A percentile compares a stretch with the other conserved stretches of the same genome.
Conservation (phyloP, 2,113 vertebrate genomes). For the Edolisoma coerulescens region DNA sequence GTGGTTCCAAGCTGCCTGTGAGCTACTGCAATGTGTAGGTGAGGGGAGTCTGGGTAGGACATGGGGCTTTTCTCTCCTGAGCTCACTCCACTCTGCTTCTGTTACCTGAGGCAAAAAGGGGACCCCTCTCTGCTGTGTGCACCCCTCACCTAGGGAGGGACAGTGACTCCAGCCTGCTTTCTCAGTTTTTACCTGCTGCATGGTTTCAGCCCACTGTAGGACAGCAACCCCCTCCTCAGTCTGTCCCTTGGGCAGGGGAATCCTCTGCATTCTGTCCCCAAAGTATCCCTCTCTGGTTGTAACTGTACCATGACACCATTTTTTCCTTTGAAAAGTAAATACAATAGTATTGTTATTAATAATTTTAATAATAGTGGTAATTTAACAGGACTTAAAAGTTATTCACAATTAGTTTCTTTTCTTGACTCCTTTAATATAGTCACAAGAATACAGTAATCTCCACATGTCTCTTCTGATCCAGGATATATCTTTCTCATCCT, state of each 20-base stretch:
- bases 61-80: not conserved
- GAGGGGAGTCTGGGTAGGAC: not conserved
- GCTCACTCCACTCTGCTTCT: not conserved
- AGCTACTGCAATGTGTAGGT: not conserved
- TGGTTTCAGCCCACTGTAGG: not conserved
- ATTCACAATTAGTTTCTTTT: not conserved
- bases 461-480: not conserved
- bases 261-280: not conserved
- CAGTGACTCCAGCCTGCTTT: not conserved
- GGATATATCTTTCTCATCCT: not conserved
- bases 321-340: not conserved
- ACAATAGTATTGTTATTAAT: not conserved
- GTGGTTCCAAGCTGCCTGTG: not conserved
- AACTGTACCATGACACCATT: not conserved
- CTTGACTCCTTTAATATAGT: not conserved
- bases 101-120: not conserved
- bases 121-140: not conserved
- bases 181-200: rapidly evolving
- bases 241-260: not conserved
- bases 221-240: not conserved
- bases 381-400: not conserved
- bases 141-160: not conserved
- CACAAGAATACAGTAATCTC: not conserved
- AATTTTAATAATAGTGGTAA: not conserved
- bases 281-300: not conserved